phyloP scores from a whole-genome alignment of 2,888 invertebrate species.

The Ennomos quercinarius region DNA sequence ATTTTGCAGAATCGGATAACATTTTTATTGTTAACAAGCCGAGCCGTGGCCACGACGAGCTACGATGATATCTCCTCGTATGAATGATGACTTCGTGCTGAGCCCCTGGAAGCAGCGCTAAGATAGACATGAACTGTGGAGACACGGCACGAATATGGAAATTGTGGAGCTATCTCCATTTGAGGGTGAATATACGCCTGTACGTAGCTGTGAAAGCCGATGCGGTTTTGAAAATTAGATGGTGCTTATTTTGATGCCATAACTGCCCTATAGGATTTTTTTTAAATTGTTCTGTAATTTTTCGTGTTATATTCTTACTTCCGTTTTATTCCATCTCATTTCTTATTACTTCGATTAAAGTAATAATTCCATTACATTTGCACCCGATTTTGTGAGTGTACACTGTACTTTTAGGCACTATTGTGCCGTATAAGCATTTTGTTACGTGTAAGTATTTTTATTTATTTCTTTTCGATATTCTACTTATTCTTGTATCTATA shows the following conservation, averaged over 20 bases:
- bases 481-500: too few relatives aligned
- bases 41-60: conserved; percentile 76
- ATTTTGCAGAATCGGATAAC: conserved; percentile 80
- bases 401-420: too few relatives aligned
- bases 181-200: conserved; percentile 16
- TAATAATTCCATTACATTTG: too few relatives aligned
- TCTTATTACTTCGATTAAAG: too few relatives aligned
- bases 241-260: too few relatives aligned
- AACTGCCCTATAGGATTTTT: too few relatives aligned
- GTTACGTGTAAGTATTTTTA: too few relatives aligned
- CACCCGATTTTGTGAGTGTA: too few relatives aligned
- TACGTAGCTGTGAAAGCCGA: conserved; percentile 12
- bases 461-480: too few relatives aligned
- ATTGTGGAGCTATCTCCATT: conserved; percentile 45
- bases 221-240: conserved; percentile 30
- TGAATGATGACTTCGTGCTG: conserved; percentile 85
- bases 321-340: too few relatives aligned
- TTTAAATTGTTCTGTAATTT: too few relatives aligned
- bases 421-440: too few relatives aligned
- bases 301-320: background rate
- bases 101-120: conserved; percentile 73
- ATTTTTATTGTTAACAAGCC: conserved; percentile 85
- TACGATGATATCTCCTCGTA: conserved; percentile 83
- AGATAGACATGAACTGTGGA: conserved; percentile 69
- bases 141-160: conserved; percentile 81